Evolutionary conservation across 2,888 invertebrate genomes (phyloP).

Genomic region (Drosophila paramelanica): DNA sequence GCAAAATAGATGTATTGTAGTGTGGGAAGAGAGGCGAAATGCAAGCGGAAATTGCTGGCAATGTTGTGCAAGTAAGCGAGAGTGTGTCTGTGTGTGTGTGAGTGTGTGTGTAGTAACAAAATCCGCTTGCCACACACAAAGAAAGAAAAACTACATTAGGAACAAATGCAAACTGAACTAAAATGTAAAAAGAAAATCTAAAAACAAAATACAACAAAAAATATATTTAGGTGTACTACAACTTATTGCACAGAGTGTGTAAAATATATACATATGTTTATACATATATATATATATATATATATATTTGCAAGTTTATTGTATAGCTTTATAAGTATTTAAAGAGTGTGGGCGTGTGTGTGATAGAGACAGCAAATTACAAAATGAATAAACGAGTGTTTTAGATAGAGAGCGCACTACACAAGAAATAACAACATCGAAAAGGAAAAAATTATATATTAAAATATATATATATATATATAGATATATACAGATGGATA

Average conservation of each 20-base stretch:
- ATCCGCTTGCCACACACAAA: constrained; percentile 32
- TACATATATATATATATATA: constrained; percentile 26
- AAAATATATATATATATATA: constrained; percentile 32
- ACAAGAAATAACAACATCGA: constrained; percentile 32
- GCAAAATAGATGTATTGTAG: not conserved
- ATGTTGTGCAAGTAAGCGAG: constrained; percentile 28
- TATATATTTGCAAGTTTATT: constrained; percentile 7
- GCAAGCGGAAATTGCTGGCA: constrained; percentile 71
- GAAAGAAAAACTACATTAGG: constrained; percentile 43
- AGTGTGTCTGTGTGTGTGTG: constrained; percentile 27
- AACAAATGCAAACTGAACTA: constrained; percentile 47
- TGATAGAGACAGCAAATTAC: constrained; percentile 41
- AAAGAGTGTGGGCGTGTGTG: constrained; percentile 6
- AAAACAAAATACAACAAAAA: constrained; percentile 6
- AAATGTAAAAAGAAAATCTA: constrained; percentile 29
- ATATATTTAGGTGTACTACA: constrained; percentile 52
- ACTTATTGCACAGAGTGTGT: constrained; percentile 56
- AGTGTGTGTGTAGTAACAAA: constrained; percentile 33
- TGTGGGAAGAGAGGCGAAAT: constrained; percentile 37
- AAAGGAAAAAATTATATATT: constrained; percentile 28
- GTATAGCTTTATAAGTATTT: constrained; percentile 15
- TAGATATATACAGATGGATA: constrained; percentile 8
- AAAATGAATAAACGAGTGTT: constrained; percentile 39
- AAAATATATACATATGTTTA: constrained; percentile 13
- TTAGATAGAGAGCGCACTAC: constrained; percentile 44